Percentiles rank a stretch among this genome's conserved stretches.
Conservation (phyloP, 1,140 invertebrate genomes). For the honey bee (Apis mellifera) region Amel_HAv3.1 CM009945.2:6404501-6405000, state of each 20-base stretch:
- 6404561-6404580: not conserved
- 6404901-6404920: slow-evolving; percentile 98
- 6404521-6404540: slow-evolving; percentile 85
- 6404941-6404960: slow-evolving; percentile 93
- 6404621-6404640: too few species aligned
- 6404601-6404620: not conserved
- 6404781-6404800: slow-evolving; percentile 89
- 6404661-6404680: slow-evolving; percentile 71
- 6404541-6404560: not conserved
- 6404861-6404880: slow-evolving; percentile 97
- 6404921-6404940: slow-evolving; percentile 94
- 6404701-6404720: slow-evolving; percentile 96
- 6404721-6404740: slow-evolving; percentile 97
- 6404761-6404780: slow-evolving; percentile 94
- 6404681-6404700: slow-evolving; percentile 81
- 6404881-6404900: slow-evolving; percentile 92
- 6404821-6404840: slow-evolving; percentile 84
- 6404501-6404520: slow-evolving; percentile 85
- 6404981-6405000: slow-evolving; percentile 34
- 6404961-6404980: slow-evolving; percentile 91
- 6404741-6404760: slow-evolving; percentile 98
- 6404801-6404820: slow-evolving; percentile 82
- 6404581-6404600: not conserved
- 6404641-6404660: too few species aligned
- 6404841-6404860: slow-evolving; percentile 95